Percentiles rank a stretch among this genome's conserved stretches.
phyloP scores from a whole-genome alignment of 2,797 vertebrate genomes.

The Serranus cabrilla region DNA sequence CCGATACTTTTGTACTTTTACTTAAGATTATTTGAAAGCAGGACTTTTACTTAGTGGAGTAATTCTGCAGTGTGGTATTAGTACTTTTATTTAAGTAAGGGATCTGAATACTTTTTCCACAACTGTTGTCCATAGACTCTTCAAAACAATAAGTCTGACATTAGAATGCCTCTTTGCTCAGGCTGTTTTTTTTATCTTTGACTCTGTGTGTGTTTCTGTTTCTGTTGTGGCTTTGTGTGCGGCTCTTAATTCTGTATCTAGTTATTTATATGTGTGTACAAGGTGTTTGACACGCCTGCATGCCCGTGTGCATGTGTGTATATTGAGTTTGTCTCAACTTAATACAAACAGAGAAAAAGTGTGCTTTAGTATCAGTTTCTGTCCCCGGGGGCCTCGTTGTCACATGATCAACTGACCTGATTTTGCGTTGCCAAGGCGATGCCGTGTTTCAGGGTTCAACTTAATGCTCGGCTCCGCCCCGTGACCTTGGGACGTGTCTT shows the following conservation, averaged over 20 bases:
- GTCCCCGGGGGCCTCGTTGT: constrained; percentile 40
- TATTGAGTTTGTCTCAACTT: constrained; percentile 37
- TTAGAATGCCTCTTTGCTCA: neutral
- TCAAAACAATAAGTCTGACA: neutral
- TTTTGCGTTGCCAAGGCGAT: constrained; percentile 59
- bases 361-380: constrained; percentile 47
- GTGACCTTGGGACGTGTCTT: constrained; percentile 60
- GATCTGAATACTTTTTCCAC: too few relatives aligned
- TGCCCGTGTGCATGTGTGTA: constrained; percentile 6
- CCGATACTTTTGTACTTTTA: too few relatives aligned
- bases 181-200: constrained; percentile 11
- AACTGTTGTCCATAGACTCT: neutral
- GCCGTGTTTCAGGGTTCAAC: constrained; percentile 59
- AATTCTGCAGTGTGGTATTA: too few relatives aligned
- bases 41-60: too few relatives aligned
- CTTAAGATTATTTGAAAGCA: too few relatives aligned
- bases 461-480: constrained; percentile 31
- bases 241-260: neutral
- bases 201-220: neutral
- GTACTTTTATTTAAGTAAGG: too few relatives aligned
- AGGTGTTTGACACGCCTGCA: constrained; percentile 16
- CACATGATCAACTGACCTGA: constrained; percentile 68
- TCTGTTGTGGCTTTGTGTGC: neutral
- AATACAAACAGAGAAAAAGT: constrained; percentile 46
- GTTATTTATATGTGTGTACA: neutral